phyloP scores from a whole-genome alignment of 2,113 vertebrate species.

The Acrocephalus kingi region DNA sequence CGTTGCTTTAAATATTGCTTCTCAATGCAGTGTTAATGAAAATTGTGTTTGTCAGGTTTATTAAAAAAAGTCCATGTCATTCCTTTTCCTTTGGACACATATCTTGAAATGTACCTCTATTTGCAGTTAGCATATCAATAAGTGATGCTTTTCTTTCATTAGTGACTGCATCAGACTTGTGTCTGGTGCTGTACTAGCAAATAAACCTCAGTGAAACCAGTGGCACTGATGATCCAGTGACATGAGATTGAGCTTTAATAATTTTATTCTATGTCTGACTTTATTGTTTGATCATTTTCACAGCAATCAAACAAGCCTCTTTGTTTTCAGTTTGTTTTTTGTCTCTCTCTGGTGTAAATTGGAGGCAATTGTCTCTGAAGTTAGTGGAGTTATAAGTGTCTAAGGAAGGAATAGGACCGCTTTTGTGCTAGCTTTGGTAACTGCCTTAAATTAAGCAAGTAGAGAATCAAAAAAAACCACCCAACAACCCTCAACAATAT shows the following conservation, averaged over 20 bases:
- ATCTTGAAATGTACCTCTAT: neutral
- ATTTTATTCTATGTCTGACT: neutral
- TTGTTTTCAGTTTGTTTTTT: neutral
- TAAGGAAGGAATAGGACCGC: neutral
- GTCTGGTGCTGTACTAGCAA: neutral
- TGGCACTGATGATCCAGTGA: neutral
- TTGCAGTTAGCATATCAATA: neutral
- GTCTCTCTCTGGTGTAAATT: neutral
- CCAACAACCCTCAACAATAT: neutral
- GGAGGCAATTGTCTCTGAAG: neutral
- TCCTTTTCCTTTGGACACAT: neutral
- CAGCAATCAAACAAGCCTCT: neutral
- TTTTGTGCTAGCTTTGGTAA: neutral
- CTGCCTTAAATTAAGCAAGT: neutral
- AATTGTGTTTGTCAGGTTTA: neutral
- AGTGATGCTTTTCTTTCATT: neutral
- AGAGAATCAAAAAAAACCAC: neutral
- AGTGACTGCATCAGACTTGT: neutral
- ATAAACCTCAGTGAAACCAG: neutral
- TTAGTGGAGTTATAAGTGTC: neutral
- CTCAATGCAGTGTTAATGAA: neutral
- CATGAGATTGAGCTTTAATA: neutral
- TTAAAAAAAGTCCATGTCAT: neutral
- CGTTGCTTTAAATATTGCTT: neutral
- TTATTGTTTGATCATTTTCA: constrained; percentile 26